Evolutionary conservation across 2,888 invertebrate species (phyloP).

Genomic region (Lasioglossum calceatum): DNA sequence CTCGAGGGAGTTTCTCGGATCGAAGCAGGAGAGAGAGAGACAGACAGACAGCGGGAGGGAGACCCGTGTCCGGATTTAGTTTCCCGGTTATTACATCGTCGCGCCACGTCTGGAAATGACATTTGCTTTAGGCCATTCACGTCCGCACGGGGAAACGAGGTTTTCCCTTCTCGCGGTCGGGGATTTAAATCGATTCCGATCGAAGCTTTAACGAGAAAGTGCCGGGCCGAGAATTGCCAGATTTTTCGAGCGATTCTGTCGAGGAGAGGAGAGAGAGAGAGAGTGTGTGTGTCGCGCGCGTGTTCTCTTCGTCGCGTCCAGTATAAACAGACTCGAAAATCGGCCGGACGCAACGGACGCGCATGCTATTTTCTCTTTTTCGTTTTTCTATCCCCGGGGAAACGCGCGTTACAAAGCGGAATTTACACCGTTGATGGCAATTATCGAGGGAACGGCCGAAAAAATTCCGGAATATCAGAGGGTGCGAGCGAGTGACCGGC

Average conservation of each 20-base stretch:
- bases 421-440: slow-evolving; percentile 23
- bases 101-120: slow-evolving; percentile 42
- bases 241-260: slow-evolving; percentile 2
- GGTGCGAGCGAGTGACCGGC: not conserved
- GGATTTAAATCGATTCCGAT: slow-evolving; percentile 48
- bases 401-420: slow-evolving; percentile 26
- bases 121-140: slow-evolving; percentile 57
- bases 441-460: not conserved
- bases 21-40: slow-evolving; percentile 34
- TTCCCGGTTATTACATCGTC: slow-evolving; percentile 58
- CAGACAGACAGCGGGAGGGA: not conserved
- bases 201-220: slow-evolving; percentile 29
- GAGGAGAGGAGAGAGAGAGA: not conserved
- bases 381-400: not conserved
- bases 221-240: slow-evolving; percentile 2
- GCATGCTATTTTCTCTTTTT: not conserved
- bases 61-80: slow-evolving; percentile 57
- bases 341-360: not conserved
- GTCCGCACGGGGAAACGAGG: slow-evolving; percentile 23
- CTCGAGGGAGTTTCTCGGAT: slow-evolving; percentile 48
- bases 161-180: slow-evolving; percentile 16
- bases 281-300: not conserved
- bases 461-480: not conserved
- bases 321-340: slow-evolving; percentile 17
- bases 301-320: not conserved